Evolutionary conservation across 2,113 vertebrate species (phyloP), one percentile per base, ranked within the genome.

Genomic region (Lipotes vexillifer): DNA sequence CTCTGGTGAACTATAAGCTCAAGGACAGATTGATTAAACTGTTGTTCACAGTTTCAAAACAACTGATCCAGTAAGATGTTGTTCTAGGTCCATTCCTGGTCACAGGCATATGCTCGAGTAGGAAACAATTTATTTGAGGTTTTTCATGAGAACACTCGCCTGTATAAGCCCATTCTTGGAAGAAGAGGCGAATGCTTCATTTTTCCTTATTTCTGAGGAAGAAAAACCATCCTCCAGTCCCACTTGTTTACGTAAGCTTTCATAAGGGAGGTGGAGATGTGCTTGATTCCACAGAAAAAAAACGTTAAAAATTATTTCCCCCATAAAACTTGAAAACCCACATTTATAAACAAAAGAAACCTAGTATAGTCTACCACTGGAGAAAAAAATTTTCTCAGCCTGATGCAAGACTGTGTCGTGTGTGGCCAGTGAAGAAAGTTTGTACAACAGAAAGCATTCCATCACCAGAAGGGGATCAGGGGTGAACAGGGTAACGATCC

Each of bases 301-400:
- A 75, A 93, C 92, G 31, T 17, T 46, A 3, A 87, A 92, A 92
- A 71, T 61, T 9, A 59, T 55, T 92, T 95, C 38, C 61, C 36
- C 25, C 55, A 44, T 52, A 72, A 80, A 61, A 2, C 57, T 80
- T 80, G 27, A 93, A 97, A 86, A 49, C 21, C 29, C 38, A 41
- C 75, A 89, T 83, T 93, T 97, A 90, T 65, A 96, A 96, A 95
- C 33, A 94, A 68, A 87, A 78, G 63, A 83, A 97, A 88, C 29
- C 41, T 68, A 49, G 68, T 36, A 29, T 29, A 78, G 9, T 63
- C 33, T 83, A 31, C 63, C 41, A 82, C 25, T 87, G 29, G 27
- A 71, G 4, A 7, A 65, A 69, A 49, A 41, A 3, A 4, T 9
- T 9, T 68, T 74, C 33, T 81, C 25, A 49, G n/a, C 17, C 93